phyloP scores from a whole-genome alignment of 2,888 invertebrate species.

The Tillus elongatus region DNA sequence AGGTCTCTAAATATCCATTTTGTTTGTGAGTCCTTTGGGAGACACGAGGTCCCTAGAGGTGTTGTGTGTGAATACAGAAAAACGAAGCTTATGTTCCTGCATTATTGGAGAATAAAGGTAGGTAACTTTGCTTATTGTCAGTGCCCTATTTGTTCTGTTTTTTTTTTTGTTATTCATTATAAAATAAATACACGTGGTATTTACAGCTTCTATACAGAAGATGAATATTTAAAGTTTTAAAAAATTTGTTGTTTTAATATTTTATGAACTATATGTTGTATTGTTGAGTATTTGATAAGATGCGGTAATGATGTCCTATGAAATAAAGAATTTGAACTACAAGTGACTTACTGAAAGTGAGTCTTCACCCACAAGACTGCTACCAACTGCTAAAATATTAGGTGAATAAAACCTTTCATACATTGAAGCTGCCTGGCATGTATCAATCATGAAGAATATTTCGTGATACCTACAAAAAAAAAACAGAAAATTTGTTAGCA shows the following conservation, averaged over 20 bases:
- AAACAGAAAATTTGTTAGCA: conserved; percentile 7
- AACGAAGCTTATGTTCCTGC: no score
- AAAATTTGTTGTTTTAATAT: no score
- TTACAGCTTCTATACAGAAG: not conserved
- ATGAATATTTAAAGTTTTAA: not conserved
- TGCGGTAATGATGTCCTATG: not conserved
- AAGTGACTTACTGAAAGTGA: conserved; percentile 82
- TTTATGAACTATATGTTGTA: no score
- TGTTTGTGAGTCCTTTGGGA: no score
- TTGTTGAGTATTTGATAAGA: not conserved
- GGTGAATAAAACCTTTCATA: conserved; percentile 97
- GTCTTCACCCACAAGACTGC: conserved; percentile 97
- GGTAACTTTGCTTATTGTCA: no score
- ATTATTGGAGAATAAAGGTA: no score
- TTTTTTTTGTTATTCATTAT: no score
- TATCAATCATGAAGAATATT: conserved; percentile 96
- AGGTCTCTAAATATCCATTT: no score
- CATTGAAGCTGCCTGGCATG: conserved; percentile 98
- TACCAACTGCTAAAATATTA: conserved; percentile 93
- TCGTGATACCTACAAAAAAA: conserved; percentile 77
- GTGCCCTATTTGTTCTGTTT: not conserved
- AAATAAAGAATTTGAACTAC: not conserved
- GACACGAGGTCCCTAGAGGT: no score
- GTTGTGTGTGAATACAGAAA: no score
- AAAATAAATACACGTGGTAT: no score